A percentile compares a stretch with the other conserved stretches of the same genome.
Evolutionary conservation across 1,140 invertebrate species (phyloP).

Genomic region (Pemphigus obesinymphae): DNA sequence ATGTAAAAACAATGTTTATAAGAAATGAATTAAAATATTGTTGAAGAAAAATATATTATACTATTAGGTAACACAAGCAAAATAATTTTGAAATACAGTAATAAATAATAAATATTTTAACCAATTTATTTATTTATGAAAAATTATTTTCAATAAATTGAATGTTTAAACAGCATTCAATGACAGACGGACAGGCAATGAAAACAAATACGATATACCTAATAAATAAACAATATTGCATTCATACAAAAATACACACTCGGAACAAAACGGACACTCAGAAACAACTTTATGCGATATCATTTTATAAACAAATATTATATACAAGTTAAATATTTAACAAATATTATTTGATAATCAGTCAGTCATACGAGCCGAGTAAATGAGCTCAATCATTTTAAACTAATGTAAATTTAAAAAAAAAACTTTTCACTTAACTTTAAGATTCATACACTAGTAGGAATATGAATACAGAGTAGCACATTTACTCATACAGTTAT

Average conservation of each 20-base stretch:
- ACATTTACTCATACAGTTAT: conserved; percentile 41
- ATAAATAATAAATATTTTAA: neutral
- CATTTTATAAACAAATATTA: conserved; percentile 38
- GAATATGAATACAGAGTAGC: conserved; percentile 39
- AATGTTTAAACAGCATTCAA: neutral
- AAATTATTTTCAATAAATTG: conserved; percentile 7
- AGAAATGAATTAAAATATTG: neutral
- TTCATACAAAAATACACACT: conserved; percentile 41
- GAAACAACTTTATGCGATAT: conserved; percentile 10
- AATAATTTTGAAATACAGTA: neutral
- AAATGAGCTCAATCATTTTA: conserved; percentile 38
- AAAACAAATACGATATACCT: conserved; percentile 30
- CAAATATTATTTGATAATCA: conserved; percentile 41
- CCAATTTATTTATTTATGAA: neutral
- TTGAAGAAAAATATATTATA: neutral
- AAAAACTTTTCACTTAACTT: conserved; percentile 38
- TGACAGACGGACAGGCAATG: conserved; percentile 34
- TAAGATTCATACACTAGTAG: conserved; percentile 41
- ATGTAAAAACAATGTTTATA: conserved; percentile 1
- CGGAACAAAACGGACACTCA: conserved; percentile 37
- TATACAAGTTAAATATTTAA: conserved; percentile 40
- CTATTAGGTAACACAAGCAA: neutral
- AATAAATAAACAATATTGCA: conserved; percentile 39
- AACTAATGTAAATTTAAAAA: conserved; percentile 35
- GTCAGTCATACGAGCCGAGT: conserved; percentile 41